A percentile compares a stretch with the other conserved stretches of the same genome.
Evolutionary conservation across 2,888 invertebrate genomes (phyloP).

Genomic region (Agrotis segetum): DNA sequence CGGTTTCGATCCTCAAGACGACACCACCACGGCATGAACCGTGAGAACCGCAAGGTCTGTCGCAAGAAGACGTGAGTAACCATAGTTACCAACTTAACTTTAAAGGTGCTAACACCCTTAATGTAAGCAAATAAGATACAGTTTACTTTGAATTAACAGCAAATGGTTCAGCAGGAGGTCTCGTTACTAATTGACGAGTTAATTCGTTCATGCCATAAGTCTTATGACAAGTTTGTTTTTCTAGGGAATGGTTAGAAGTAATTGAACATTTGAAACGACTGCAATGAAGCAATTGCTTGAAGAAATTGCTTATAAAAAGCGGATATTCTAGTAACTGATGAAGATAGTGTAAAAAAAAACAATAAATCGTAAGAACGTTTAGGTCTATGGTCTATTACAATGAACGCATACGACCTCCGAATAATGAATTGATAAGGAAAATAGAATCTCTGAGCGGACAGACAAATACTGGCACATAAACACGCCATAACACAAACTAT

Average conservation of each 20-base stretch:
- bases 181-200: conserved; percentile 66
- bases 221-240: conserved; percentile 42
- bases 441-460: conserved; percentile 23
- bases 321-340: conserved; percentile 5
- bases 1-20: conserved; percentile 77
- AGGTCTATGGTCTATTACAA: conserved; percentile 22
- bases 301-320: conserved; percentile 14
- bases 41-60: conserved; percentile 81
- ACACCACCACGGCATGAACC: conserved; percentile 72
- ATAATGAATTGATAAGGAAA: conserved; percentile 40
- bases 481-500: not conserved
- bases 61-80: conserved; percentile 74
- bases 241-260: conserved; percentile 29
- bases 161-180: conserved; percentile 36
- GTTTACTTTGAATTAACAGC: conserved; percentile 46
- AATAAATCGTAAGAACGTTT: conserved; percentile 10
- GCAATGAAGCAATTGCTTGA: conserved; percentile 39
- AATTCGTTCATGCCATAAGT: conserved; percentile 59
- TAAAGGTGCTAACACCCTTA: conserved; percentile 44
- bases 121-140: conserved; percentile 50
- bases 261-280: conserved; percentile 10
- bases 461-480: conserved; percentile 10
- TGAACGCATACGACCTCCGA: conserved; percentile 27
- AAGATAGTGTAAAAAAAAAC: conserved; percentile 12
- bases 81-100: conserved; percentile 44